phyloP scores from a whole-genome alignment of 2,113 vertebrate genomes.

The Chloebia gouldiae region DNA sequence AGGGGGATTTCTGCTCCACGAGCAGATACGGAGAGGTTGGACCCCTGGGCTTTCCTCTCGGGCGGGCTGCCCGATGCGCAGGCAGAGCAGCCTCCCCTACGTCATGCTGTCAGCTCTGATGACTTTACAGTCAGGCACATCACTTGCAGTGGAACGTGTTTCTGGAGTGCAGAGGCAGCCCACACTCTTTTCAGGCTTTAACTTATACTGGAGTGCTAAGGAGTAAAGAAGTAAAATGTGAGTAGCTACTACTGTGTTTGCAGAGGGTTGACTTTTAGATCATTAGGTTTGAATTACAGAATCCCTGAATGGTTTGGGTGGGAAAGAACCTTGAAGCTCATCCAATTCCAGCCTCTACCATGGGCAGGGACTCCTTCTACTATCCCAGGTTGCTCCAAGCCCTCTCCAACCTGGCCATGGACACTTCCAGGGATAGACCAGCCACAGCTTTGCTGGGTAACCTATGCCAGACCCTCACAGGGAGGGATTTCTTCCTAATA shows the following conservation, averaged over 20 bases:
- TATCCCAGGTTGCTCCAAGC: fast-evolving
- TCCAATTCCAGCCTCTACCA: fast-evolving
- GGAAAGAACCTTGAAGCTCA: neutral
- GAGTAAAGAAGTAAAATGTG: neutral
- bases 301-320: neutral
- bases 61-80: fast-evolving
- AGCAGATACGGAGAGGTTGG: neutral
- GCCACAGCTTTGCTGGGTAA: neutral
- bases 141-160: neutral
- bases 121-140: neutral
- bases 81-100: neutral
- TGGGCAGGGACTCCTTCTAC: neutral
- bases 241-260: neutral
- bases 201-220: fast-evolving
- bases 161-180: neutral
- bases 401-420: fast-evolving
- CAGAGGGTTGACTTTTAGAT: neutral
- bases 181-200: neutral
- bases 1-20: neutral
- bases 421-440: neutral
- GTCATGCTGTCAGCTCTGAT: neutral
- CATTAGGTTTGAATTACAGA: neutral
- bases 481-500: neutral
- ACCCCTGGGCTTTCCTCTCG: neutral
- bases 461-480: neutral